Percentiles rank a stretch among this genome's conserved stretches.
phyloP scores from a whole-genome alignment of 2,113 vertebrate species.

The Cinclus mexicanus region DNA sequence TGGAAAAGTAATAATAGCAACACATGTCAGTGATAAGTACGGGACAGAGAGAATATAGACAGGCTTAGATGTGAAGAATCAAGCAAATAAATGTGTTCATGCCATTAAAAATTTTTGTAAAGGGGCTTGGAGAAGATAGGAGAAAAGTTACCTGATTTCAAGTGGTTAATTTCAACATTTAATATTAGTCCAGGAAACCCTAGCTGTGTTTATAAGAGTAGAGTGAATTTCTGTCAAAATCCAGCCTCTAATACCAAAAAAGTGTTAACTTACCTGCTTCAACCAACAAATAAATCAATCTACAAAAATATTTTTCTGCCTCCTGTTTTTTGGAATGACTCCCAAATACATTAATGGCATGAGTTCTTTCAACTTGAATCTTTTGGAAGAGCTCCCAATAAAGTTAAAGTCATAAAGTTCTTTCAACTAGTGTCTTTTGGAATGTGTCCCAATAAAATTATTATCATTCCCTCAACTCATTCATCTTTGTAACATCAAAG shows the following conservation, averaged over 20 bases:
- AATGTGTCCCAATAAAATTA: not conserved
- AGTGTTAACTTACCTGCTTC: not conserved
- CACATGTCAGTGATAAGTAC: not conserved
- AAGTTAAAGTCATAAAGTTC: conserved; percentile 36
- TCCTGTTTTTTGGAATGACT: not conserved
- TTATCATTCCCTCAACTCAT: not conserved
- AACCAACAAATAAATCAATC: conserved; percentile 6
- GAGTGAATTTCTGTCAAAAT: not conserved
- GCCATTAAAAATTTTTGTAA: not conserved
- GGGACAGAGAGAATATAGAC: not conserved
- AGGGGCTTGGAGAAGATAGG: not conserved
- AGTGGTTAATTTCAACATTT: not conserved
- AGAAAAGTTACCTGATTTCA: not conserved
- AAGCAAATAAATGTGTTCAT: not conserved
- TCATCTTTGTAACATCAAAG: not conserved
- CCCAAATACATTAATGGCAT: not conserved
- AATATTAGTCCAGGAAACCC: not conserved
- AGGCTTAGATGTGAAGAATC: not conserved
- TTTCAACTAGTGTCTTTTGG: conserved; percentile 28
- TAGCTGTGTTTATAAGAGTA: not conserved
- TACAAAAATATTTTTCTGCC: not conserved
- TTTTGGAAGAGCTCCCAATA: conserved; percentile 1
- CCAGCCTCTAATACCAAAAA: not conserved
- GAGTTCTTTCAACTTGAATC: conserved; percentile 31
- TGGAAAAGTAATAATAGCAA: not conserved